These are phyloP conservation scores for Chrysina gloriosa DNA, from an alignment of 2,888 invertebrate genomes.

Conservation along the genomic window DNA sequence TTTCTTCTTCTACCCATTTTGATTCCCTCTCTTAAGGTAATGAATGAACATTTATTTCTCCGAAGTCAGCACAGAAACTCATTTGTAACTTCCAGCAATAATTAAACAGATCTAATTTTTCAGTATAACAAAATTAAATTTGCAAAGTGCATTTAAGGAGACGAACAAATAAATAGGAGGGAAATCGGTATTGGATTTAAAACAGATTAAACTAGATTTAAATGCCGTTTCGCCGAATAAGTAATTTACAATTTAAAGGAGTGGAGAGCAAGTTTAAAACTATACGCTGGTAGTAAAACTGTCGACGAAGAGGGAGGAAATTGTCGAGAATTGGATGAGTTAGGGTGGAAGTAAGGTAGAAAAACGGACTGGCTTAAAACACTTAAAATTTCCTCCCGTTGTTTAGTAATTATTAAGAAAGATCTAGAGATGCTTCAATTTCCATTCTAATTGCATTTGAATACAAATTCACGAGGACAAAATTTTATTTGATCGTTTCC, in stretches of 20 bases:
- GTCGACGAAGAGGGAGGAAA: neutral
- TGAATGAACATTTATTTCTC: too few species aligned
- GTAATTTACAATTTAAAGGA: conserved; percentile 42
- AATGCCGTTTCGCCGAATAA: conserved; percentile 26
- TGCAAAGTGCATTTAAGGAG: conserved; percentile 8
- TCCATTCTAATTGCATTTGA: conserved; percentile 53
- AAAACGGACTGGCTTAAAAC: conserved; percentile 33
- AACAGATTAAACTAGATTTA: conserved; percentile 36
- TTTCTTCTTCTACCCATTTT: too few species aligned
- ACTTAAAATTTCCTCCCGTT: conserved; percentile 45
- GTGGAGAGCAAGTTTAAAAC: conserved; percentile 26
- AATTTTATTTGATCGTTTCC: conserved; percentile 26
- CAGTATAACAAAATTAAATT: conserved; percentile 18
- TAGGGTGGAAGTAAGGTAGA: conserved; percentile 11
- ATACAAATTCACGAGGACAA: conserved; percentile 48
- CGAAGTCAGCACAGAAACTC: too few species aligned
- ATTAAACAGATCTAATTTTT: neutral
- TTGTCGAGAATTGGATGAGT: neutral
- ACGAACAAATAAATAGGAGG: neutral
- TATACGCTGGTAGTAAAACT: conserved; percentile 18
- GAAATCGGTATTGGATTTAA: conserved; percentile 32
- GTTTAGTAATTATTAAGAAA: conserved; percentile 49
- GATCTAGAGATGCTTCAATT: conserved; percentile 51
- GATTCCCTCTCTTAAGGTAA: too few species aligned
- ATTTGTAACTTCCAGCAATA: too few species aligned